A percentile compares a stretch with the other conserved stretches of the same genome.
Evolutionary conservation across 2,888 invertebrate species (phyloP).

Genomic region (Branchipolynoe longqiensis): DNA sequence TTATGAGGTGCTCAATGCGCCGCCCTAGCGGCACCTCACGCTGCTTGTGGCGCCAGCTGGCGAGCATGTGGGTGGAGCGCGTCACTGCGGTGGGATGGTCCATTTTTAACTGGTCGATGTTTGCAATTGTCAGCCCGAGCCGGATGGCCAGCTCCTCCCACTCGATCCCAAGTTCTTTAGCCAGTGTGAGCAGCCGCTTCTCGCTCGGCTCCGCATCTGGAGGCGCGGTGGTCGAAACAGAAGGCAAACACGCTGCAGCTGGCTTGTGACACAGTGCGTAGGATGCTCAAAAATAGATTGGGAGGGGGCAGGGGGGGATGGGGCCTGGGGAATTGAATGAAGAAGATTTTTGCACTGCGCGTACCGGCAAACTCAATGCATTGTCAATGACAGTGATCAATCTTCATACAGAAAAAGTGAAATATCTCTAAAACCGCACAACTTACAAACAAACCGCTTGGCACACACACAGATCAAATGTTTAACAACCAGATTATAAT

Average conservation of each 20-base stretch:
- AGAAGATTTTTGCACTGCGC: no score
- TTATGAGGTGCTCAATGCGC: neutral
- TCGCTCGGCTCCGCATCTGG: neutral
- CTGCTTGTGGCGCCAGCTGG: neutral
- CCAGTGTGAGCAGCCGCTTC: slow-evolving; percentile 68
- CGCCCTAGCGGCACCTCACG: neutral
- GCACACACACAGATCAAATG: no score
- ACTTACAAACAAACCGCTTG: no score
- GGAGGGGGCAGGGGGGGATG: neutral
- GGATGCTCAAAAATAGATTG: neutral
- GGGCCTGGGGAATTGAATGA: no score
- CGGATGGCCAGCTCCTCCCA: slow-evolving; percentile 82
- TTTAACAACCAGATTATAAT: no score
- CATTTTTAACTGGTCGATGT: slow-evolving; percentile 82
- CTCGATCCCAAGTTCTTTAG: slow-evolving; percentile 73
- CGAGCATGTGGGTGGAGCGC: slow-evolving; percentile 1
- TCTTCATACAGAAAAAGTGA: no score
- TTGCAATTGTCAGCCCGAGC: slow-evolving; percentile 80
- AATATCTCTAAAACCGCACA: no score
- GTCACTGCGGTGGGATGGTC: slow-evolving; percentile 66
- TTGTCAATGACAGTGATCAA: no score
- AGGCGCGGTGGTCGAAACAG: neutral
- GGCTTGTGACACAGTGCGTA: neutral
- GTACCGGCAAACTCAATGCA: no score
- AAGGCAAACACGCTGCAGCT: neutral